These are phyloP conservation scores for Solenopsis invicta DNA, from an alignment of 1,140 invertebrate species.

Conservation along the genomic window DNA sequence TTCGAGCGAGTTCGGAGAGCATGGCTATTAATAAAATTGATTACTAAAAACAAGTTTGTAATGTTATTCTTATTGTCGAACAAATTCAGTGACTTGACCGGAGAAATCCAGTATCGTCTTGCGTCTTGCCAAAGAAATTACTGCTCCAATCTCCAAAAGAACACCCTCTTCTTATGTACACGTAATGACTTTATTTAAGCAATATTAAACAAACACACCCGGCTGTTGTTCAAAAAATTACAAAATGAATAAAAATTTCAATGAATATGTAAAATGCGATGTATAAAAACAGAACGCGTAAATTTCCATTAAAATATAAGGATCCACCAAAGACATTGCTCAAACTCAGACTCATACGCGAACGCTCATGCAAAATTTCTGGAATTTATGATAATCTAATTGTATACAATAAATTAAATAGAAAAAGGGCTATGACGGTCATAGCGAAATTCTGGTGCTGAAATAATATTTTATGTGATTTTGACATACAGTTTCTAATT, in stretches of 20 bases:
- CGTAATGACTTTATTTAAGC: neutral
- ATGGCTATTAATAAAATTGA: constrained; percentile 57
- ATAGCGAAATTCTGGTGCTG: too few species aligned
- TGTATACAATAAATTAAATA: too few species aligned
- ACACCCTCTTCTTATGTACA: neutral
- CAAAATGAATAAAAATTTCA: neutral
- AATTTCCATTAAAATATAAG: neutral
- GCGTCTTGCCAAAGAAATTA: neutral
- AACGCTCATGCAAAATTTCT: neutral
- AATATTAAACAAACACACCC: neutral
- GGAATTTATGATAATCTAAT: neutral
- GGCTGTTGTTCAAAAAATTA: neutral
- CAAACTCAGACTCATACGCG: too few species aligned
- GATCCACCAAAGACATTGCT: neutral
- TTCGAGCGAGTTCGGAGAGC: constrained; percentile 16
- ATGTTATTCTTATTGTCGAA: constrained; percentile 72
- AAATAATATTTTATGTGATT: too few species aligned
- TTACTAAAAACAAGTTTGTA: constrained; percentile 58
- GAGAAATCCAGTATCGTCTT: neutral
- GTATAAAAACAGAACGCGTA: neutral
- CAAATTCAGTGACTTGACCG: constrained; percentile 78
- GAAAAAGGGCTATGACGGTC: too few species aligned
- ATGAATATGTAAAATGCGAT: neutral
- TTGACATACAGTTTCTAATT: too few species aligned
- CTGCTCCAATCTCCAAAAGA: neutral